phyloP scores from a whole-genome alignment of 2,113 vertebrate genomes.

The Gopherus flavomarginatus region DNA sequence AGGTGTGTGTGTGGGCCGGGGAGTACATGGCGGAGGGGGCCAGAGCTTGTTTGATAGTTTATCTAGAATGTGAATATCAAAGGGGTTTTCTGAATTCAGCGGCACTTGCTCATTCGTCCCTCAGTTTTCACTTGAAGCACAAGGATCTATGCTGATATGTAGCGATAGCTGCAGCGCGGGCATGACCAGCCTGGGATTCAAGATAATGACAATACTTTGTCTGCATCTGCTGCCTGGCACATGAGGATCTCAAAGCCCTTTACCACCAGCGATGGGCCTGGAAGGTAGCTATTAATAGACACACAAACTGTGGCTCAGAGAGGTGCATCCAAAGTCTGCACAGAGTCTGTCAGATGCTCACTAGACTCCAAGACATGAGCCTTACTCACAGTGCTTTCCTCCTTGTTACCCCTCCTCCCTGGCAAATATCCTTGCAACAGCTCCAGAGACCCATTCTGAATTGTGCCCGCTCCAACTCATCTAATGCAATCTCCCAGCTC shows the following conservation, averaged over 20 bases:
- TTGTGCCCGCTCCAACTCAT: neutral
- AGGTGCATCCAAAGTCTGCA: neutral
- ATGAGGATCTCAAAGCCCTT: neutral
- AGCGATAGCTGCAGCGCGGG: neutral
- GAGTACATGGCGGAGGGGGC: fast-evolving
- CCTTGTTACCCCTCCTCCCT: neutral
- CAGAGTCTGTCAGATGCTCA: neutral
- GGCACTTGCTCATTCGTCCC: neutral
- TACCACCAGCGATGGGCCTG: neutral
- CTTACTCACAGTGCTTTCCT: neutral
- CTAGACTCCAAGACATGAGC: neutral
- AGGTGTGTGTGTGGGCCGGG: neutral
- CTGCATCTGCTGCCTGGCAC: neutral
- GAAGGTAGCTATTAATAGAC: neutral
- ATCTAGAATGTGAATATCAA: neutral
- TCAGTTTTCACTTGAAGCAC: neutral
- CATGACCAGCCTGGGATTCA: neutral
- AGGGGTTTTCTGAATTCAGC: neutral
- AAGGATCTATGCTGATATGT: neutral
- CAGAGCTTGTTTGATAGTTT: neutral
- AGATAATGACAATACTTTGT: neutral
- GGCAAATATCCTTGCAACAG: neutral
- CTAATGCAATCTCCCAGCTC: neutral
- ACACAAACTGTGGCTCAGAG: neutral
- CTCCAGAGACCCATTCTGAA: neutral